phyloP scores from a whole-genome alignment of 2,113 vertebrate species.

The Dromaius novaehollandiae region DNA sequence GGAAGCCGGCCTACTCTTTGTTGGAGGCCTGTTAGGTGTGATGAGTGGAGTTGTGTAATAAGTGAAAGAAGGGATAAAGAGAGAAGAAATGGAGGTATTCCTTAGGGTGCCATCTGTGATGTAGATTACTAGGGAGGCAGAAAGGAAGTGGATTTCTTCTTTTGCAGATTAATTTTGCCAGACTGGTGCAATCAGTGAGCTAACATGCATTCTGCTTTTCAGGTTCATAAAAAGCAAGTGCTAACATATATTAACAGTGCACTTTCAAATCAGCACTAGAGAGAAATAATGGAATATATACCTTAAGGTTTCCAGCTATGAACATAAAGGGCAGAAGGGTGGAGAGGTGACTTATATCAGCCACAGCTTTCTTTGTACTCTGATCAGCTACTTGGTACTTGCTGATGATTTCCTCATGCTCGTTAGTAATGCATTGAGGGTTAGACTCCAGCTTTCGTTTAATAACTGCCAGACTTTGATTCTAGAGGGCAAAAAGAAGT shows the following conservation, averaged over 20 bases:
- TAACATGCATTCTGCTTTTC: conserved; percentile 21
- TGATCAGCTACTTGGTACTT: conserved; percentile 74
- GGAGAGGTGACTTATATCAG: conserved; percentile 60
- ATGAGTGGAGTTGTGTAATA: conserved; percentile 56
- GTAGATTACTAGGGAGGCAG: conserved; percentile 31
- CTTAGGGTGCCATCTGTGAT: conserved; percentile 63
- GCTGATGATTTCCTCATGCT: conserved; percentile 79
- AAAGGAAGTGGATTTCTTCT: conserved; percentile 48
- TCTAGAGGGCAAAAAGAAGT: conserved; percentile 57
- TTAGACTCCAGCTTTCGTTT: conserved; percentile 79
- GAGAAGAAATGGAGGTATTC: conserved; percentile 65
- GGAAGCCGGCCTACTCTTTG: conserved; percentile 44
- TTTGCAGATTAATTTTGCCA: conserved; percentile 41
- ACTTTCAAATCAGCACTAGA: background rate
- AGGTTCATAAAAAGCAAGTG: conserved; percentile 17
- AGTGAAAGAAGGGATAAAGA: conserved; percentile 45
- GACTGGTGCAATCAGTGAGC: conserved; percentile 29
- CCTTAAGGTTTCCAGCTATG: background rate
- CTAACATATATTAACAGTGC: background rate
- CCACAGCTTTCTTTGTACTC: conserved; percentile 74
- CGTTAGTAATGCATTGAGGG: conserved; percentile 66
- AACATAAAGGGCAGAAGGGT: background rate
- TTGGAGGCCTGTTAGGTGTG: conserved; percentile 57
- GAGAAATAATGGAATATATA: background rate
- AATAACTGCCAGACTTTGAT: conserved; percentile 71